Evolutionary conservation across 2,113 vertebrate species (phyloP).

Genomic region (Callionymus lyra): DNA sequence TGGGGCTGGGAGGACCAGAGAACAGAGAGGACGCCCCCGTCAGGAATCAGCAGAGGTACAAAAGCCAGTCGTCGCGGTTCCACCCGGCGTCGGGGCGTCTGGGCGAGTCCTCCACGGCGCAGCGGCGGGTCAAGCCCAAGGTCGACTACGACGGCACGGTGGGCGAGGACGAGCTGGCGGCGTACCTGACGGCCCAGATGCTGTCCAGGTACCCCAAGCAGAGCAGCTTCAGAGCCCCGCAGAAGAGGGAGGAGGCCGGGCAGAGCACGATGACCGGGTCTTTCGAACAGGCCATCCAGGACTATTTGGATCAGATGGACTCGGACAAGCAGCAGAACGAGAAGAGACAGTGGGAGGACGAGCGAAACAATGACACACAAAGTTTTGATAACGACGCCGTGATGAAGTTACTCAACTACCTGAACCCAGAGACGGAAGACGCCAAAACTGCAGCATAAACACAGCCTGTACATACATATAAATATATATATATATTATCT

Average conservation of each 20-base stretch:
- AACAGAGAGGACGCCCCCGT: conserved; percentile 61
- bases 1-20: conserved; percentile 66
- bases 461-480: conserved; percentile 19
- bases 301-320: conserved; percentile 70
- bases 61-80: conserved; percentile 61
- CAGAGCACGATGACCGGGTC: conserved; percentile 53
- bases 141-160: conserved; percentile 65
- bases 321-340: conserved; percentile 49
- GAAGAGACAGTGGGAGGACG: conserved; percentile 60
- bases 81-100: conserved; percentile 49
- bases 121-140: conserved; percentile 56
- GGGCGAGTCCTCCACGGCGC: conserved; percentile 56
- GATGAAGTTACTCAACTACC: conserved; percentile 76
- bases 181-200: conserved; percentile 76
- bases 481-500: conserved; percentile 30
- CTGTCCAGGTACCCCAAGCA: conserved; percentile 71
- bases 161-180: conserved; percentile 76
- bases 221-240: conserved; percentile 45
- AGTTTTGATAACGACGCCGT: conserved; percentile 76
- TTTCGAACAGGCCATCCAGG: conserved; percentile 69
- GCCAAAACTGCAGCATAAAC: conserved; percentile 65
- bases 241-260: conserved; percentile 61
- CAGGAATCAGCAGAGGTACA: conserved; percentile 62
- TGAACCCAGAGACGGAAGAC: conserved; percentile 80
- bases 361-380: conserved; percentile 46